Conservation (phyloP, 2,113 vertebrate species). For the Sinocyclocheilus rhinocerous region DNA sequence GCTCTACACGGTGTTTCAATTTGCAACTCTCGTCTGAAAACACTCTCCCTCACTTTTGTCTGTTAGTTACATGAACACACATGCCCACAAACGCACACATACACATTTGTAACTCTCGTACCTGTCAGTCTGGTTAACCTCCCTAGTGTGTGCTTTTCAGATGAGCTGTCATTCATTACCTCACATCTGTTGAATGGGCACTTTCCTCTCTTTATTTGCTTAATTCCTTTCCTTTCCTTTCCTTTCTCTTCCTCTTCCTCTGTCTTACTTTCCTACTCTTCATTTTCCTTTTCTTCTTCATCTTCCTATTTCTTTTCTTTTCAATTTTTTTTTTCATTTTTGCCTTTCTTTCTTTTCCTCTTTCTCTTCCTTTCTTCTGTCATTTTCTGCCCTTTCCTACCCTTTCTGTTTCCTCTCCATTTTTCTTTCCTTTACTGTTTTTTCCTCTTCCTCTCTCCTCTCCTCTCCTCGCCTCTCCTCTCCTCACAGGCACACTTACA, state of each 20-base stretch:
- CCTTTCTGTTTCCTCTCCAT: constrained; percentile 1
- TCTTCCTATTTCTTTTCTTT: neutral
- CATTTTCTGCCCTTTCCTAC: constrained; percentile 6
- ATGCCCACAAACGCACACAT: neutral
- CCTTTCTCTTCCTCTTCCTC: constrained; percentile 31
- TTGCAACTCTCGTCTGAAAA: constrained; percentile 37
- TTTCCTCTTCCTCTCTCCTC: neutral
- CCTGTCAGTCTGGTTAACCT: constrained; percentile 47
- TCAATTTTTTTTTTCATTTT: constrained; percentile 38
- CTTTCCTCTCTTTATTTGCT: neutral
- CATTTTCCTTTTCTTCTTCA: neutral
- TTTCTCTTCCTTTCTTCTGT: constrained; percentile 15
- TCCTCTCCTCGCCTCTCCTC: too few relatives aligned
- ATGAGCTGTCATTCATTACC: constrained; percentile 63
- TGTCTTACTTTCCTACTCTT: neutral
- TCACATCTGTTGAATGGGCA: constrained; percentile 58
- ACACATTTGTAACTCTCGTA: constrained; percentile 25
- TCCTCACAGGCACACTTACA: constrained; percentile 39
- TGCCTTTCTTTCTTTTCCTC: constrained; percentile 20
- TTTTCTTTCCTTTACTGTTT: neutral
- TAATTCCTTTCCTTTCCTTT: neutral
- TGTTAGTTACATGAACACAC: neutral
- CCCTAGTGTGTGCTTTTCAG: constrained; percentile 58
- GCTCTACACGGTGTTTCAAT: constrained; percentile 38
- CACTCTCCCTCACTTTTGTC: neutral